Conservation (phyloP, 2,113 vertebrate genomes). For the Sinocyclocheilus anophthalmus region DNA sequence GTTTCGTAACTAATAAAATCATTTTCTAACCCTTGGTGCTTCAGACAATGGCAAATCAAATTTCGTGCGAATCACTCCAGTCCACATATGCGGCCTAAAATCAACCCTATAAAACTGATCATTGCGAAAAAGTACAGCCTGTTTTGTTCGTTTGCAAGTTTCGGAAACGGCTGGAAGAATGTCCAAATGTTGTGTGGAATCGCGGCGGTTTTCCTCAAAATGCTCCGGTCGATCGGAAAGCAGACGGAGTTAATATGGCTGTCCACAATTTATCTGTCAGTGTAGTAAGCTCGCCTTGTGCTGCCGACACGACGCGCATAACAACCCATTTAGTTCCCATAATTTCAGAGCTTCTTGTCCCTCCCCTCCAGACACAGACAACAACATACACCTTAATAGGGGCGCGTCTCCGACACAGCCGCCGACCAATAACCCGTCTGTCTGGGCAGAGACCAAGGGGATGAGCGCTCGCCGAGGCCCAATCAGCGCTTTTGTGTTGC, state of each 20-base stretch:
- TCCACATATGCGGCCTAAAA: constrained; percentile 28
- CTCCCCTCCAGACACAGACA: constrained; percentile 77
- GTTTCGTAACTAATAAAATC: background rate
- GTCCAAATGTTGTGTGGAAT: constrained; percentile 18
- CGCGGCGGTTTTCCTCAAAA: constrained; percentile 33
- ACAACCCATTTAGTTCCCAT: constrained; percentile 69
- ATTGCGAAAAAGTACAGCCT: background rate
- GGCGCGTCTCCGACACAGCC: constrained; percentile 69
- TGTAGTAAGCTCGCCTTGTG: constrained; percentile 62
- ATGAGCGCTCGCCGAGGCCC: constrained; percentile 74
- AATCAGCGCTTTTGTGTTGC: constrained; percentile 80
- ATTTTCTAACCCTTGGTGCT: background rate
- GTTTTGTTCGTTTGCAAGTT: constrained; percentile 31
- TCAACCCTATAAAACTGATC: background rate
- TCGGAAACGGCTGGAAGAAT: constrained; percentile 20
- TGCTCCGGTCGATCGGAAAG: constrained; percentile 46
- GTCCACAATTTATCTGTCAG: constrained; percentile 65
- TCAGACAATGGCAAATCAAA: constrained; percentile 13
- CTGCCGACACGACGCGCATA: constrained; percentile 66
- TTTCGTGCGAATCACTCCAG: background rate
- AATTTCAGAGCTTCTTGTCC: constrained; percentile 64
- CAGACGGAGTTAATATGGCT: constrained; percentile 65
- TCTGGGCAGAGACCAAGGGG: constrained; percentile 69
- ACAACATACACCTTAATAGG: constrained; percentile 75
- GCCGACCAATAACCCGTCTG: constrained; percentile 70